These are phyloP conservation scores for Mixornis gularis DNA, from an alignment of 2,113 vertebrate species.

Conservation along the genomic window DNA sequence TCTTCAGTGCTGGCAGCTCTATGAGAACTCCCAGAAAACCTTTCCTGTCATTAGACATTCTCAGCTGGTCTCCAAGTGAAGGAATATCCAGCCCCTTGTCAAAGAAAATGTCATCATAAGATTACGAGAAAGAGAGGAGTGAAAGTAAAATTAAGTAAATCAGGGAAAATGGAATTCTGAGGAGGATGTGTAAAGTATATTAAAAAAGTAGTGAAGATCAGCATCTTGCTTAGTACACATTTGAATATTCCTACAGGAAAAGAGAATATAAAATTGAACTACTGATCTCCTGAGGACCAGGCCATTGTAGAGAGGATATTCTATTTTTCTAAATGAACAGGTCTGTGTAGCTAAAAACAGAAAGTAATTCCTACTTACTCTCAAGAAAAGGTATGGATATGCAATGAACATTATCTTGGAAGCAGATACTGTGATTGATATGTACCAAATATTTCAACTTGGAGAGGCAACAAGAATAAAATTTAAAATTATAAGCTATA, in stretches of 20 bases:
- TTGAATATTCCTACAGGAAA: constrained; percentile 40
- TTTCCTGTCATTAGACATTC: constrained; percentile 44
- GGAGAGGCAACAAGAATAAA: not conserved
- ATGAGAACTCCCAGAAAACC: constrained; percentile 31
- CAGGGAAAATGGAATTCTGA: constrained; percentile 25
- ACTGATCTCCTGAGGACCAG: constrained; percentile 6
- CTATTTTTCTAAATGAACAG: not conserved
- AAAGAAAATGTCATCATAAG: constrained; percentile 57
- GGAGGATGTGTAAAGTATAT: constrained; percentile 45
- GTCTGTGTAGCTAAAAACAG: not conserved
- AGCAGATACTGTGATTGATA: not conserved
- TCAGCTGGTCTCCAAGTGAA: constrained; percentile 38
- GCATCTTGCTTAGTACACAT: constrained; percentile 15
- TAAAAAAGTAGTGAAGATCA: constrained; percentile 27
- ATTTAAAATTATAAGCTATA: not conserved
- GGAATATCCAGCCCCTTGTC: constrained; percentile 25
- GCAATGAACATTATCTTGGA: not conserved
- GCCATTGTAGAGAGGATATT: not conserved
- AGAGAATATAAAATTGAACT: constrained; percentile 27
- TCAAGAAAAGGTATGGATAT: not conserved
- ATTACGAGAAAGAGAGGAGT: constrained; percentile 35
- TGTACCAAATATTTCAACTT: not conserved
- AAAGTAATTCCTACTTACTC: not conserved
- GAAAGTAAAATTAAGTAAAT: constrained; percentile 59
- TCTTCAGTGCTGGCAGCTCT: not conserved